Percentiles rank a stretch among this genome's conserved stretches.
phyloP scores from a whole-genome alignment of 1,140 invertebrate species.

The Frieseomelitta varia region DNA sequence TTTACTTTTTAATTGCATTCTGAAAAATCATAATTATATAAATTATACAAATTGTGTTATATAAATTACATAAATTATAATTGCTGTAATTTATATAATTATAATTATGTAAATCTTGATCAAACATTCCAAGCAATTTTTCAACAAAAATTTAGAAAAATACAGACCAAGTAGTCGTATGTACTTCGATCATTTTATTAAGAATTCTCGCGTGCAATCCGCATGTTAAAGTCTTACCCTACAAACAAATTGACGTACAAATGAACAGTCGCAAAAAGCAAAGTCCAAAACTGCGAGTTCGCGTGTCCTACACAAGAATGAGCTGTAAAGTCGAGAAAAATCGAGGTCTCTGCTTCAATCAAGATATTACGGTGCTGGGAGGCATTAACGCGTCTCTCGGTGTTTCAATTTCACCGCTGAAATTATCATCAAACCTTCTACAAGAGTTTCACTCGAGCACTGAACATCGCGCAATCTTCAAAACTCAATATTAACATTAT shows the following conservation, averaged over 20 bases:
- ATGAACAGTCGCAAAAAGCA: not conserved
- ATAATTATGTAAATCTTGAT: too few relatives aligned
- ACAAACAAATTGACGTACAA: not conserved
- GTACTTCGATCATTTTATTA: not conserved
- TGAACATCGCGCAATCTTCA: not conserved
- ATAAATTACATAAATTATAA: too few relatives aligned
- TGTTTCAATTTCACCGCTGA: not conserved
- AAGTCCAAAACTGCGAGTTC: not conserved
- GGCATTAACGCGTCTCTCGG: not conserved
- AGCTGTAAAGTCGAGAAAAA: not conserved
- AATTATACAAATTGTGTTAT: too few relatives aligned
- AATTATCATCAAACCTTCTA: not conserved
- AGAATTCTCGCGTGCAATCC: too few relatives aligned
- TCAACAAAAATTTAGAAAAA: not conserved
- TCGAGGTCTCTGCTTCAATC: not conserved
- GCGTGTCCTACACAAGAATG: not conserved
- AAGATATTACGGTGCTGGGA: not conserved
- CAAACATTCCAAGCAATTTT: too few relatives aligned
- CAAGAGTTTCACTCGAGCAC: too few relatives aligned
- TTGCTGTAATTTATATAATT: too few relatives aligned
- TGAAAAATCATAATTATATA: too few relatives aligned
- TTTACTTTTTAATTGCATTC: too few relatives aligned
- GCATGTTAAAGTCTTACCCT: not conserved
- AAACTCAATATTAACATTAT: not conserved
- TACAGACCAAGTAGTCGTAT: not conserved